These are phyloP conservation scores for Smittia sp. DNA, from an alignment of 2,888 invertebrate species.

Conservation along the genomic window DNA sequence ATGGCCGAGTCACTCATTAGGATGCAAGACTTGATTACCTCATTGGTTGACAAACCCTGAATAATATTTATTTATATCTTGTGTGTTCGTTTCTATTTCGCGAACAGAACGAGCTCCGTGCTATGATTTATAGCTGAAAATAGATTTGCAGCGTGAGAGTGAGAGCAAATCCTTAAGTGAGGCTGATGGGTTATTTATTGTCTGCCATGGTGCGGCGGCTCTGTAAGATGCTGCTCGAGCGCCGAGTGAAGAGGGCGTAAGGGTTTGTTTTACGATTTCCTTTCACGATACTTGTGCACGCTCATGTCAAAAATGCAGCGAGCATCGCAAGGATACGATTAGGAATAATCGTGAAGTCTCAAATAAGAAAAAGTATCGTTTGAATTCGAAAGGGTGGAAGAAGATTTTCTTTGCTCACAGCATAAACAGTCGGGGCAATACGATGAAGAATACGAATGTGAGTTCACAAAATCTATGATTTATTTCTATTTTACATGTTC, in stretches of 20 bases:
- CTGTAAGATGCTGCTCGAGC: not conserved
- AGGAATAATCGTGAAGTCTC: not conserved
- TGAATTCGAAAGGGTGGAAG: conserved; percentile 2
- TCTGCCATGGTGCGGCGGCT: not conserved
- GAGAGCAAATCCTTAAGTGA: conserved; percentile 8
- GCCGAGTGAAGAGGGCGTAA: not conserved
- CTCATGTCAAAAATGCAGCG: not conserved
- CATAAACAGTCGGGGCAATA: not conserved
- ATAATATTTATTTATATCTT: conserved; percentile 19
- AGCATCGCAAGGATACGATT: not conserved
- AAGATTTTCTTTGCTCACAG: not conserved
- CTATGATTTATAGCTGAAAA: conserved; percentile 19
- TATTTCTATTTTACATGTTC: conserved; percentile 41
- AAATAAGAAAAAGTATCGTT: conserved; percentile 1
- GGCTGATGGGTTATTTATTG: conserved; percentile 32
- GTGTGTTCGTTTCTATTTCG: not conserved
- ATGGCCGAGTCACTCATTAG: no score
- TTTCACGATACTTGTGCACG: conserved; percentile 5
- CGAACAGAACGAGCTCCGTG: not conserved
- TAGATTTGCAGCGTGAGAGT: conserved; percentile 30
- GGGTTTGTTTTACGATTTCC: not conserved
- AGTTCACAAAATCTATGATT: conserved; percentile 40
- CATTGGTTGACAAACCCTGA: not conserved
- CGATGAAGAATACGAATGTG: not conserved
- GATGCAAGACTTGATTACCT: no score